phyloP scores from a whole-genome alignment of 1,140 invertebrate species.

The Orussus abietinus region DNA sequence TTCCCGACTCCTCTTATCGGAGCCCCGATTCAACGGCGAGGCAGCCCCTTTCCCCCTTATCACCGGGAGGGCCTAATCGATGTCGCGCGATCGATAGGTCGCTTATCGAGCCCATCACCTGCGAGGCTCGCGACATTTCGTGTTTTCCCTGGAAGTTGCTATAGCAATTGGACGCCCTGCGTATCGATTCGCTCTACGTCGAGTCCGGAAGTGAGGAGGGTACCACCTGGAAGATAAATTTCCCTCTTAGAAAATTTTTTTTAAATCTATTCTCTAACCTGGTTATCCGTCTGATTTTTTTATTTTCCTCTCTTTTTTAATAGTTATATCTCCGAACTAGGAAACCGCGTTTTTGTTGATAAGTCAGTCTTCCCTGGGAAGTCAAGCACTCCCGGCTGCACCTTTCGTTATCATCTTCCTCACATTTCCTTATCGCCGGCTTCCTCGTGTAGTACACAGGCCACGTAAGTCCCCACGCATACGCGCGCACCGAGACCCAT shows the following conservation, averaged over 20 bases:
- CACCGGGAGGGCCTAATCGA: no score
- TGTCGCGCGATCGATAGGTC: constrained; percentile 2
- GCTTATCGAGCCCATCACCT: constrained; percentile 3
- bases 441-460: no score
- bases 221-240: constrained; percentile 19
- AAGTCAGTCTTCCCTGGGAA: no score
- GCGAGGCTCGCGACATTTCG: background rate
- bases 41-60: background rate
- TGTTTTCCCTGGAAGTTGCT: constrained; percentile 35
- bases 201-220: constrained; percentile 4
- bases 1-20: constrained; percentile 6
- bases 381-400: no score
- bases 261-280: background rate
- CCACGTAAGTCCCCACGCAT: no score
- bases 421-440: no score
- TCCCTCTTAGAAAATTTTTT: constrained; percentile 6
- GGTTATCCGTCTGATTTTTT: no score
- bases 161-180: constrained; percentile 26
- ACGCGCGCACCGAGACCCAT: no score
- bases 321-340: constrained; percentile 12
- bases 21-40: background rate
- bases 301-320: no score
- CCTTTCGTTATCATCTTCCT: no score
- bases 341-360: background rate
- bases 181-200: constrained; percentile 22